Evolutionary conservation across 1,140 invertebrate species (phyloP).

Genomic region (Drosophila sproati): DNA sequence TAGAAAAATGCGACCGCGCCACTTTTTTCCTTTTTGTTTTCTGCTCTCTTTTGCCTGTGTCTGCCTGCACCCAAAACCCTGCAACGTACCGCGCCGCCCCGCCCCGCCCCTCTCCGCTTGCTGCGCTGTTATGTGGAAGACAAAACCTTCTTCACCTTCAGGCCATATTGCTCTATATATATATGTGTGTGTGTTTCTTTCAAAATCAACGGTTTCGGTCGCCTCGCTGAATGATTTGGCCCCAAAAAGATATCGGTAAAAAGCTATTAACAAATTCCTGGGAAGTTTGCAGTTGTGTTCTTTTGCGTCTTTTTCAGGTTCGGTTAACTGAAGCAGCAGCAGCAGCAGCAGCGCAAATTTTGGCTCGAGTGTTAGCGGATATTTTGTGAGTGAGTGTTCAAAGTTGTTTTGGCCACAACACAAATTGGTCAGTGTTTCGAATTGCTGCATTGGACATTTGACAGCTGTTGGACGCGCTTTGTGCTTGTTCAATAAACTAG

Average conservation of each 20-base stretch:
- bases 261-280: slow-evolving; percentile 82
- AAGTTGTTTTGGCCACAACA: slow-evolving; percentile 4
- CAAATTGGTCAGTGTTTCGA: slow-evolving; percentile 19
- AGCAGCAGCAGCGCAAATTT: slow-evolving; percentile 26
- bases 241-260: slow-evolving; percentile 75
- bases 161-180: background rate
- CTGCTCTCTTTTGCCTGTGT: background rate
- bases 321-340: slow-evolving; percentile 20
- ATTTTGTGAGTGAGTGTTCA: slow-evolving; percentile 22
- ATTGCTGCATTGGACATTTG: slow-evolving; percentile 8
- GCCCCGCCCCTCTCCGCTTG: background rate
- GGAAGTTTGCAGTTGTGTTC: slow-evolving; percentile 74
- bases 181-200: slow-evolving; percentile 14
- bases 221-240: slow-evolving; percentile 15
- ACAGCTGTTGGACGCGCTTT: background rate
- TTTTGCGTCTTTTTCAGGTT: slow-evolving; percentile 18
- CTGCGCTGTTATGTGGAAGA: slow-evolving; percentile 47
- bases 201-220: slow-evolving; percentile 77
- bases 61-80: slow-evolving; percentile 6
- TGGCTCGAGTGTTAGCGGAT: slow-evolving; percentile 42
- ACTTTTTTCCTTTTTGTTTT: slow-evolving; percentile 39
- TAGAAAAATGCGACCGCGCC: slow-evolving; percentile 79
- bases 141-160: slow-evolving; percentile 19
- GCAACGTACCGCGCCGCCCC: background rate
- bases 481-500: background rate